Conservation (phyloP, 2,113 vertebrate species). For the Cercopithecus mona region DNA sequence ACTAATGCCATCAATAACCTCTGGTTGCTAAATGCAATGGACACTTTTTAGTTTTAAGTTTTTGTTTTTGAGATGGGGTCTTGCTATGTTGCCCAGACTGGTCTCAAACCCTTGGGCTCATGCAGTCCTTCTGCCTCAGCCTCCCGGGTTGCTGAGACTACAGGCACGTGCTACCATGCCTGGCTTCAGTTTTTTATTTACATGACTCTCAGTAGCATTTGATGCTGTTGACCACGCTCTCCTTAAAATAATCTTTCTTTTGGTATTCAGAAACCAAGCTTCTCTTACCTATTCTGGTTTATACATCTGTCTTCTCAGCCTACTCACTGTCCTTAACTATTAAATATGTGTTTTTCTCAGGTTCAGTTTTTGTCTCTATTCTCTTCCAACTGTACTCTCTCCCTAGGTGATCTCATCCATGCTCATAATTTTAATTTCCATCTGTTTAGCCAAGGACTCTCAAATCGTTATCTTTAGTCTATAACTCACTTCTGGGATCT, state of each 20-base stretch:
- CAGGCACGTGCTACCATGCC: not conserved
- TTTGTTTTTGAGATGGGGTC: not conserved
- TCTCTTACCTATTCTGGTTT: not conserved
- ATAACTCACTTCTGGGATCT: not conserved
- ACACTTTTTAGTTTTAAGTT: not conserved
- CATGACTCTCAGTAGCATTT: not conserved
- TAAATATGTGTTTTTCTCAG: not conserved
- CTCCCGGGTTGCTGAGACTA: not conserved
- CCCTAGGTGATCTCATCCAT: not conserved
- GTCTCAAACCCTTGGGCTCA: not conserved
- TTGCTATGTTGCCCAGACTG: too few relatives aligned
- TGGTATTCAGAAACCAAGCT: not conserved
- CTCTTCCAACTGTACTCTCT: not conserved
- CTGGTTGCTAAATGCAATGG: not conserved
- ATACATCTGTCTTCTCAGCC: not conserved
- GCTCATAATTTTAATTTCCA: not conserved
- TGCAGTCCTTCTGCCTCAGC: not conserved
- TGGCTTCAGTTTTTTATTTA: not conserved
- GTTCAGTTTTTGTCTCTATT: not conserved
- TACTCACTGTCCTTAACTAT: not conserved
- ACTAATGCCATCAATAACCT: not conserved
- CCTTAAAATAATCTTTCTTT: conserved; percentile 15
- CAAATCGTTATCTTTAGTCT: not conserved
- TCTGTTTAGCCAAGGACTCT: not conserved
- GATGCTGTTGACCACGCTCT: not conserved